Percentiles rank a stretch among this genome's conserved stretches.
phyloP scores from a whole-genome alignment of 2,797 vertebrate genomes.

The Phrynocephalus guinanensis region DNA sequence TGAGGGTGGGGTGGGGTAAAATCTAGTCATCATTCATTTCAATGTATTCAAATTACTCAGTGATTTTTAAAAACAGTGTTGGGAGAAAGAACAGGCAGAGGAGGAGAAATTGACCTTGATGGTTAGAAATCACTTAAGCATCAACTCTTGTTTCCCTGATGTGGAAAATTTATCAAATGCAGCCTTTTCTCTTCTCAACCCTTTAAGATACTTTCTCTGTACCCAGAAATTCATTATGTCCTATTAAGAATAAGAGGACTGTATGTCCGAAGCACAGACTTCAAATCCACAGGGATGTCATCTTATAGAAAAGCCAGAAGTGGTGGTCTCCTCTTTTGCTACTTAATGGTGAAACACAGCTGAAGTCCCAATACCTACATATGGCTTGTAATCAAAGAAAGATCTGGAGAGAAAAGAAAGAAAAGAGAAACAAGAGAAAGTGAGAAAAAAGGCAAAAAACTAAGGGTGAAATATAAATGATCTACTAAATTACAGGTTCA shows the following conservation, averaged over 20 bases:
- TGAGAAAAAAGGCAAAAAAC: no score
- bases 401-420: no score
- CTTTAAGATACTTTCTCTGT: background rate
- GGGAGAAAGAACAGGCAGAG: background rate
- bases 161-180: background rate
- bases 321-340: background rate
- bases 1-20: background rate
- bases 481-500: no score
- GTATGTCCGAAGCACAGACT: background rate
- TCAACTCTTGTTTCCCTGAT: background rate
- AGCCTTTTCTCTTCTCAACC: background rate
- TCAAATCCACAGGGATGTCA: background rate
- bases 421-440: no score
- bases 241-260: background rate
- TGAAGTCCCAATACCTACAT: background rate
- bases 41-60: background rate
- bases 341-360: background rate
- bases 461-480: no score
- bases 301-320: no score
- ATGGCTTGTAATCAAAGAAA: no score
- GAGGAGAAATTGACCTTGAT: no score
- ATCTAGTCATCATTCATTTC: background rate
- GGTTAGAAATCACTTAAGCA: background rate
- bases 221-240: no score
- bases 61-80: background rate